A percentile compares a stretch with the other conserved stretches of the same genome.
These are phyloP conservation scores for Etheostoma perlongum DNA, from an alignment of 2,797 vertebrate genomes.

Conservation along the genomic window DNA sequence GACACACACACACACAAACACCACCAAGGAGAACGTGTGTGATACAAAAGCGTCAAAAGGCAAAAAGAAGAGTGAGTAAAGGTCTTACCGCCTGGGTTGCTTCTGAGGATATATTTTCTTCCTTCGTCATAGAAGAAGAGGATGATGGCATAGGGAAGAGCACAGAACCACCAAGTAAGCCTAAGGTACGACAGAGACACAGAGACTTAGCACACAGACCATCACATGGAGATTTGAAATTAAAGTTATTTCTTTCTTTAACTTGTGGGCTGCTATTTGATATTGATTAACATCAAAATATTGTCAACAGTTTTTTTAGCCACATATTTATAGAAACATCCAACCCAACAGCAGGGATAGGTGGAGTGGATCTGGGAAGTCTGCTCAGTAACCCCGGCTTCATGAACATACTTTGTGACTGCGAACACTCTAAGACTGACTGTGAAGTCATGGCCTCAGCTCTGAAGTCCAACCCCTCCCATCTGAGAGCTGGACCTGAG, in stretches of 20 bases:
- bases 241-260: too few species aligned
- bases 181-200: conserved; percentile 70
- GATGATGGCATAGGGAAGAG: conserved; percentile 97
- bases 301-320: not conserved
- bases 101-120: conserved; percentile 94
- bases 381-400: conserved; percentile 95
- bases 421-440: too few species aligned
- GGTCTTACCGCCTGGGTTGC: conserved; percentile 93
- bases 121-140: conserved; percentile 97
- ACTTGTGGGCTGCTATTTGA: not conserved
- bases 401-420: conserved; percentile 88
- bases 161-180: conserved; percentile 98
- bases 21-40: too few species aligned
- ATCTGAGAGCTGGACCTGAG: too few species aligned
- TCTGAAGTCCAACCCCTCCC: too few species aligned
- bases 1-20: too few species aligned
- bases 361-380: conserved; percentile 93
- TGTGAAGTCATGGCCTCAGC: too few species aligned
- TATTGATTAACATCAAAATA: too few species aligned
- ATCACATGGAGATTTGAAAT: too few species aligned
- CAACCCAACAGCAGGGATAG: conserved; percentile 84
- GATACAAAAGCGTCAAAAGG: not conserved
- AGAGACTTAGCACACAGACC: not conserved
- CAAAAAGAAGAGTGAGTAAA: not conserved
- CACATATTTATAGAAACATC: too few species aligned